Evolutionary conservation across 2,888 invertebrate species (phyloP), one percentile per base, ranked within the genome.

Genomic region (Ectemnius continuus): DNA sequence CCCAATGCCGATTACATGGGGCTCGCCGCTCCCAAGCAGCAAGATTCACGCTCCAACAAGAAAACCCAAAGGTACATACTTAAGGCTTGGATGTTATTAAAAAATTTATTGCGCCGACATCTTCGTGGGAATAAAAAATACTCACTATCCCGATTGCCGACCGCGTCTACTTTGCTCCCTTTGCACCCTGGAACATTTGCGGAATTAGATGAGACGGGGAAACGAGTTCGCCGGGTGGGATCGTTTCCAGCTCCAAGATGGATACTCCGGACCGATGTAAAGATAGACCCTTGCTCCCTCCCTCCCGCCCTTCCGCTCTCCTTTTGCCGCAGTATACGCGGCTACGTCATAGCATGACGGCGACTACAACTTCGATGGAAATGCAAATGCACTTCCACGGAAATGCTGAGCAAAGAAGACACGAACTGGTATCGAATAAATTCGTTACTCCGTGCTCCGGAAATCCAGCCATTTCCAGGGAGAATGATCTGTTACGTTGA

Each of bases 361-460:
- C 28, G 57, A 14, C 36, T 36, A 57, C 46, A 60, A 65, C 67
- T 65, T 69, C 68, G 61, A 67, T 61, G 68, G 68, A 77, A 77
- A 70, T 71, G 74, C 70, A 76, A 73, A 73, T 73, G 64, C 73
- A 70, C 70, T 52, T 62, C 59, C 46, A 28, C 46, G 4, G 62
- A 69, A 72, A 52, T 59, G 72, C 66, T 63, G 66, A 66, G 65
- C 48, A 20, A 62, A 62, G 71, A 58, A 67, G n/a, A 23, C 72
- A 46, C 56, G 8, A 11, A 4, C 8, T 52, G 46, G 20, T n/a
- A 45, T 11, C 28, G 47, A 46, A 45, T 61, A 56, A 56, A 64
- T 57, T 28, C 48, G 52, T 71, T 56, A 28, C 46, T 58, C 58
- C 58, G 23, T 47, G 26, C 47, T 18, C 2, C 26, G 2, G 6